Evolutionary conservation across 2,888 invertebrate genomes (phyloP), one percentile per base, ranked within the genome.

Genomic region (Timema podura): DNA sequence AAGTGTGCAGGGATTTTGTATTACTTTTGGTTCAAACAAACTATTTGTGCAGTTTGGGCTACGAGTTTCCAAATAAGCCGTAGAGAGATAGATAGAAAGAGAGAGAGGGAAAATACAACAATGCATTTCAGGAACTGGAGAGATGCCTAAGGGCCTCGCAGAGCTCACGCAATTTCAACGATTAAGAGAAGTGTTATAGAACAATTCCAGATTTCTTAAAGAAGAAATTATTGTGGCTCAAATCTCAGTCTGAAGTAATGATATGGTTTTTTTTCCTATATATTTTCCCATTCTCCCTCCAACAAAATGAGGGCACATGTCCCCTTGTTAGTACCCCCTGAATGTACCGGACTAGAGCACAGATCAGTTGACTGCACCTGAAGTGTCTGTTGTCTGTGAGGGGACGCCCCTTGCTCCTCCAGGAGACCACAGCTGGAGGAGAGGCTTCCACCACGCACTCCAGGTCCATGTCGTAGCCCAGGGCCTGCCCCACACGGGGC

Each of bases 401-500:
- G 6, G 61, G 61, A 11, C 16, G 61, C 11, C 61, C 61, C 10
- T 9, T 16, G 61, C n/a, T 44, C 44, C 61, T 61, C 61, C 61
- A 61, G 61, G n/a, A 16, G 44, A 61, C 61, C 11, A 44, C 30
- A 9, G 61, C 44, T 30, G 61, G 61, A 6, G 61, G 61, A 45
- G 10, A 61, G 30, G 11, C 61, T 13, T 61, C 61, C 11, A 13
- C 61, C 16, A 61, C 10, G 9, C 61, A 61, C 61, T 45, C 7
- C 61, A 61, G 61, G 61, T 61, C 44, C 6, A 45, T 45, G 0
- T 9, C 9, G 44, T 44, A 45, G 3, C 61, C 44, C 9, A 61
- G 61, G 11, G 61, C 61, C 44, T 61, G 61, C n/a, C 61, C 61
- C 44, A 44, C 10, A 5, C 61, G 61, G 44, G 61, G 61, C 11